A percentile compares a stretch with the other conserved stretches of the same genome.
These are phyloP conservation scores for Gambusia affinis DNA, from an alignment of 2,113 vertebrate species.

Conservation along the genomic window DNA sequence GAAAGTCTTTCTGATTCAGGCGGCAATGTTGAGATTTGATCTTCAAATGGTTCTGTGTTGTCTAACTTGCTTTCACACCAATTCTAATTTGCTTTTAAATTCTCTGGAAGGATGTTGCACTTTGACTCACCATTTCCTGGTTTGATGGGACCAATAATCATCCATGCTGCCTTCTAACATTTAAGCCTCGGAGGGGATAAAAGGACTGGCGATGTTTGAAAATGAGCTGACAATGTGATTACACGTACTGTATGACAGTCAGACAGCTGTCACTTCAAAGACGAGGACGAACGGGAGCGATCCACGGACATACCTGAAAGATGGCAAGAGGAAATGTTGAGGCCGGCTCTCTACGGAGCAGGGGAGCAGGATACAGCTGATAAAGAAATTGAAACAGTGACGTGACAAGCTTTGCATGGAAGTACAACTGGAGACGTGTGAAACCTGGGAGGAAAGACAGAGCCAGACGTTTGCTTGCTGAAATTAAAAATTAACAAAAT, in stretches of 20 bases:
- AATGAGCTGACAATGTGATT: slow-evolving; percentile 60
- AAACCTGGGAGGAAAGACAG: neutral
- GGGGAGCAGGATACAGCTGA: slow-evolving; percentile 30
- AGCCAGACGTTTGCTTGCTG: neutral
- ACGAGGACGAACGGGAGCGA: slow-evolving; percentile 2
- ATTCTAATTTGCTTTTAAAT: too few relatives aligned
- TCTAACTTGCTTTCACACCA: too few relatives aligned
- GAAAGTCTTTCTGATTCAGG: too few relatives aligned
- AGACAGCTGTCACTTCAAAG: slow-evolving; percentile 30
- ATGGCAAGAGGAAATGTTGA: neutral
- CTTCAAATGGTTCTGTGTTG: too few relatives aligned
- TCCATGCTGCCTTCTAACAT: slow-evolving; percentile 35
- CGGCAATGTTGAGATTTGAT: too few relatives aligned
- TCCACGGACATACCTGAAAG: neutral
- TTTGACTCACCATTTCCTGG: too few relatives aligned
- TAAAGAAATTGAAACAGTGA: slow-evolving; percentile 16
- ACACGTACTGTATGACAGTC: slow-evolving; percentile 36
- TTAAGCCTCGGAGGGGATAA: slow-evolving; percentile 33
- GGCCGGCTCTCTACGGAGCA: slow-evolving; percentile 17
- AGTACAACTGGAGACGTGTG: neutral
- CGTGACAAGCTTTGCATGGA: neutral
- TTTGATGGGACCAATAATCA: too few relatives aligned
- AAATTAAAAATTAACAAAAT: neutral
- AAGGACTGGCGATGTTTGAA: slow-evolving; percentile 68
- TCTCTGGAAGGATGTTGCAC: too few relatives aligned